Evolutionary conservation across 2,113 vertebrate species (phyloP), one percentile per base, ranked within the genome.

Genomic region (Sterrhoptilus dennistouni): DNA sequence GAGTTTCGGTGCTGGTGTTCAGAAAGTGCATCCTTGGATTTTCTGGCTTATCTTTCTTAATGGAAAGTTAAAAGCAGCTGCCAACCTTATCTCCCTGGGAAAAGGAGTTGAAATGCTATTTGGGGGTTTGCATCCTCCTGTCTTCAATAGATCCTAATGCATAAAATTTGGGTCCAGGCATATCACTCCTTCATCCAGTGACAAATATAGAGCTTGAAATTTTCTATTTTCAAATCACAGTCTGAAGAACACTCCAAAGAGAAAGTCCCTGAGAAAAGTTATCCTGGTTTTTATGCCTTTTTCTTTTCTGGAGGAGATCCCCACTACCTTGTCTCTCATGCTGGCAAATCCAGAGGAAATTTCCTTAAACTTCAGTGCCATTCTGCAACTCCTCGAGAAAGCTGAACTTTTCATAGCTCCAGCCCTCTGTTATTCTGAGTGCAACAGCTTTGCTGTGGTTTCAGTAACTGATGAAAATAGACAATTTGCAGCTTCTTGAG

Each of bases 401-500:
- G 14, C 33, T 33, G 54, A 72, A 36, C 18, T 80, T 79, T 23
- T 2, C 54, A 33, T 15, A 16, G 11, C 79, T 85, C 12, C 14
- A 77, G 19, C 63, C 36, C 20, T 81, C 83, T 86, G 38, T 63
- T 76, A 74, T 27, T 33, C 44, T 4, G 11, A 70, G 15, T 50
- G 59, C 64, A 71, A 53, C 4, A 7, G 69, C 60, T 94, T 77
- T 90, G 80, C 65, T 77, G 35, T 54, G 28, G 31, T 56, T 94
- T 44, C 76, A 84, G 64, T 50, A 85, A 78, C 57, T 59, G 77
- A 81, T 68, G 60, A 61, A 97, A 96, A 93, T 14, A 83, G 80
- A 63, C 80, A 82, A 86, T 96, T 96, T 94, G 18, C 87, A 94
- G 80, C 74, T 84, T 85, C 83, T 94, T 69, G 40, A 77, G 42